Base-by-base conservation (phyloP, 2,797 vertebrate species). In the Cryptoblepharus egeriae region DNA sequence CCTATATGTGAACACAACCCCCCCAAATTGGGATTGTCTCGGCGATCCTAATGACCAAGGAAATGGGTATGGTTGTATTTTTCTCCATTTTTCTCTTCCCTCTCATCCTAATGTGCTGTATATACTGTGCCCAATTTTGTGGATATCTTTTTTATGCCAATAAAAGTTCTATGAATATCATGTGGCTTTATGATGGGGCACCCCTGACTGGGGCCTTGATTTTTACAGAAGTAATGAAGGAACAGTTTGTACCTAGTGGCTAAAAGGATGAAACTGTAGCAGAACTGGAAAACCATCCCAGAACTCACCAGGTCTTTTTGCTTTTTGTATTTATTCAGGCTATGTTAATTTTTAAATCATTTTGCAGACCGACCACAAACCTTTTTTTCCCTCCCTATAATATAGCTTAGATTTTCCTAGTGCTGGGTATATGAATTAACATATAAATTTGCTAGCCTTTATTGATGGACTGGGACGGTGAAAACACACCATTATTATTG, bases 271-370 rank as follows among this genome's bases (percentile, higher is more conserved):
- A 86, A 83, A 0, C 1, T 78, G 73, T 60, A 82, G 35, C 35
- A 87, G 85, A 92, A 89, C 39, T 63, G 80, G 49, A 71, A 82
- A 92, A 77, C 57, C 85, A 75, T 85, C 85, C 49, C 28, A 81
- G 65, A 49, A 63, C 70, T 85, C 84, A 39, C 73, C 68, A 77
- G 75, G 86, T 85, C 85, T n/a, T 79, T 57, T 63, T 87, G 75
- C 69, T 71, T 89, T 93, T 83, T 79, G 67, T 89, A 86, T 93
- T 93, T 90, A 92, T 87, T 90, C 80, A 92, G 87, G 91, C 71
- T 55, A 32, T 8, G 37, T 89, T 92, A 83, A 82, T 91, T 90
- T 52, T 91, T 85, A 93, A 91, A 91, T 94, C 81, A 65, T 60
- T 87, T 90, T 88, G 69, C 69, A 88, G 82, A 74, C 8, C 64